These are phyloP conservation scores for Liopterus haemorrhoidalis DNA, from an alignment of 2,888 invertebrate genomes.

Conservation along the genomic window DNA sequence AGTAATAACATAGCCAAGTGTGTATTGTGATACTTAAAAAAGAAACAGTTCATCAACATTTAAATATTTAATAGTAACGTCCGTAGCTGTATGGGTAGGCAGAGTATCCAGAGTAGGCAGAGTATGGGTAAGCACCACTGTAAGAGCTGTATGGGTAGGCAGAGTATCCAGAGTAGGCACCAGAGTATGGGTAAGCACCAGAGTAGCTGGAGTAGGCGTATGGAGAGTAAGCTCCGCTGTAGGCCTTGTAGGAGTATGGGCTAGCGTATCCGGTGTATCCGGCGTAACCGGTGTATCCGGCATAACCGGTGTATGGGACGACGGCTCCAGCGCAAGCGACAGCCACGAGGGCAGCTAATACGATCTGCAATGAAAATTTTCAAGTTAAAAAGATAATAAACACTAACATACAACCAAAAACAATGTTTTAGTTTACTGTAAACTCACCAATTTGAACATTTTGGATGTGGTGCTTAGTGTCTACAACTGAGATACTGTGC, in stretches of 20 bases:
- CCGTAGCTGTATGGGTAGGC: constrained; percentile 11
- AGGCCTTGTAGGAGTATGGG: constrained; percentile 4
- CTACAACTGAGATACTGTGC: no score
- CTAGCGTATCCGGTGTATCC: constrained; percentile 30
- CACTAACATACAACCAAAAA: not conserved
- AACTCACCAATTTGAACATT: no score
- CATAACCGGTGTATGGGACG: not conserved
- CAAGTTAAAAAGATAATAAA: not conserved
- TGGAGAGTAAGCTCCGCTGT: constrained; percentile 4
- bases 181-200: constrained; percentile 39
- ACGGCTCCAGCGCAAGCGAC: constrained; percentile 1
- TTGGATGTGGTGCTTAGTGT: no score
- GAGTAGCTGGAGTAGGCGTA: not conserved
- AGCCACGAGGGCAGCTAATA: constrained; percentile 17
- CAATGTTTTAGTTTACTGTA: no score
- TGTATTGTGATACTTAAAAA: no score
- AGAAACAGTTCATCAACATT: no score
- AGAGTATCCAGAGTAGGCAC: constrained; percentile 41
- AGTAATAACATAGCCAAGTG: no score
- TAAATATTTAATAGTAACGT: not conserved
- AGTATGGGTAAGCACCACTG: not conserved
- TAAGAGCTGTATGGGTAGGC: not conserved
- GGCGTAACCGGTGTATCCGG: constrained; percentile 9
- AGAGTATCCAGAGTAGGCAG: constrained; percentile 29
- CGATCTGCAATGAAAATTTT: constrained; percentile 15